phyloP scores from a whole-genome alignment of 1,140 invertebrate species.

The Orius laevigatus region DNA sequence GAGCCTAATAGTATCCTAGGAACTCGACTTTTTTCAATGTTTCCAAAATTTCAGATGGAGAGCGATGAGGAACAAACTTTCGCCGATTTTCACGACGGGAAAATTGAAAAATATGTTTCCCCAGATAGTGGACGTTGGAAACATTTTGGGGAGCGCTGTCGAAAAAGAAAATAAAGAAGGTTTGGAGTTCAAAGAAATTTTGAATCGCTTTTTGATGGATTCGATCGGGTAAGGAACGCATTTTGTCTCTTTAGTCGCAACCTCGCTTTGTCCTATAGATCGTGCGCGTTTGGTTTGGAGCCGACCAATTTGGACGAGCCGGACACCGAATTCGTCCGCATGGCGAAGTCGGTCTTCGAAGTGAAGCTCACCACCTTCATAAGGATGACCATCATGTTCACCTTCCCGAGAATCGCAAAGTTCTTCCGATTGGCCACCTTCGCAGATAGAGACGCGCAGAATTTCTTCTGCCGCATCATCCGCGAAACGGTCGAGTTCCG shows the following conservation, averaged over 20 bases:
- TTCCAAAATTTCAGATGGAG: no score
- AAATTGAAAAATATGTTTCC: conserved; percentile 41
- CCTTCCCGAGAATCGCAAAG: conserved; percentile 3
- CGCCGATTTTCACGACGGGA: conserved; percentile 39
- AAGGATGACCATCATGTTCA: neutral
- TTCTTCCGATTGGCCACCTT: conserved; percentile 3
- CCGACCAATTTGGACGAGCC: conserved; percentile 35
- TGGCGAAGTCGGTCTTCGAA: conserved; percentile 20
- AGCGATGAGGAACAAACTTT: conserved; percentile 36
- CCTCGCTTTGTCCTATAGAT: conserved; percentile 12
- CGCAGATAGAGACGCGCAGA: conserved; percentile 13
- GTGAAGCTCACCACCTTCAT: conserved; percentile 8
- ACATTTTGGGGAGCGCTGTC: conserved; percentile 26
- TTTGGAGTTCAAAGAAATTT: conserved; percentile 36
- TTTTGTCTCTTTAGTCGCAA: no score
- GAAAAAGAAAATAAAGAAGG: conserved; percentile 14
- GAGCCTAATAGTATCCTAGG: no score
- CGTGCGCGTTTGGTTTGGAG: conserved; percentile 41
- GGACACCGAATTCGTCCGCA: conserved; percentile 32
- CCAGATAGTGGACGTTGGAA: conserved; percentile 29
- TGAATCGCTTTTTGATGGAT: conserved; percentile 41
- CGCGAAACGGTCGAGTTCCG: conserved; percentile 27
- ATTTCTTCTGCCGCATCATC: conserved; percentile 22
- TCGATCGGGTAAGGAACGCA: conserved; percentile 30
- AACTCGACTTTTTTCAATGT: no score